Base-by-base conservation (phyloP, 1,140 invertebrate genomes). In the Trichonephila clavata region DNA sequence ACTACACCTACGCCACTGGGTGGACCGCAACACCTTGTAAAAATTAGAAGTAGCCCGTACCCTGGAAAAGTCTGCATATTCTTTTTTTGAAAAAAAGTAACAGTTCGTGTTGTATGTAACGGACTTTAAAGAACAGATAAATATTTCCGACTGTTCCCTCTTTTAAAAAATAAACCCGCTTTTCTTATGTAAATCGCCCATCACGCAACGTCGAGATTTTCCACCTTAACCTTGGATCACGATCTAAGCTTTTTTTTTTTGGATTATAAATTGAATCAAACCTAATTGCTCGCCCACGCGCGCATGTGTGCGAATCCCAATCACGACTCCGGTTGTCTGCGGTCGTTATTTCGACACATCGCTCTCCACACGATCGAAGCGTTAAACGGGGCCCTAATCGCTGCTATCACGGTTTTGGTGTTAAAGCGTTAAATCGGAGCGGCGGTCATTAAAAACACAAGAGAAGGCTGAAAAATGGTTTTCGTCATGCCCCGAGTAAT, bases 371-470 rank as follows among this genome's bases (percentile, higher is more conserved):
- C 65, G 65, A 68, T 77, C 71, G 27, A 32, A 39, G 71, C 71
- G 71, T 77, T 77, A 77, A 77, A 77, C 71, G 71, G 71, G 71
- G 71, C 18, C 18, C 71, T 32, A 77, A 77, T 77, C 24, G 71
- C 16, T 77, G 71, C 27, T 39, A 77, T 77, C 71, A 77, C 71
- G 71, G 71, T 77, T 77, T 77, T 77, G 71, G 71, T 77, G 71
- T 77, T 77, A 77, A 77, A 77, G 71, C 71, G 71, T 77, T 77
- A 77, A 77, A 77, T 77, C 27, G 5, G 71, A 32, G 71, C 27
- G 71, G 71, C 27, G 27, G 71, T 77, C 71, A 77, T 77, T 77
- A 32, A 39, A 77, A 77, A 32, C 71, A 39, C 71, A 24, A n/a
- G 71, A 39, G 71, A 77, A 32, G 27, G 71, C 27, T 77, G 71